Percentiles rank a stretch among this genome's conserved stretches.
These are phyloP conservation scores for Cercocebus atys DNA, from an alignment of 2,113 vertebrate genomes.

Conservation along the genomic window DNA sequence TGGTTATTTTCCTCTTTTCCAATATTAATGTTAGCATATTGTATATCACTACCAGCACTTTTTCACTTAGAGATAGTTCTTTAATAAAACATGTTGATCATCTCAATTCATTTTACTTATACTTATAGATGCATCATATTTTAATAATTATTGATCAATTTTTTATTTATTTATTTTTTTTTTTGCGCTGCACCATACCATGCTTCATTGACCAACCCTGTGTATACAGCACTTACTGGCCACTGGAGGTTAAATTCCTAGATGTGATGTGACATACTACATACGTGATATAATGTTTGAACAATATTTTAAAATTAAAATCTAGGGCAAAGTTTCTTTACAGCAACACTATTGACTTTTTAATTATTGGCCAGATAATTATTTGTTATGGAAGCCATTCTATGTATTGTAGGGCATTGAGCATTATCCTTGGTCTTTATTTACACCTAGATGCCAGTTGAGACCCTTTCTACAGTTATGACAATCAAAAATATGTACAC, in stretches of 20 bases:
- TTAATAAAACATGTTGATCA: neutral
- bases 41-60: neutral
- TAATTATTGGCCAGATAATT: neutral
- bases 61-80: neutral
- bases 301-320: neutral
- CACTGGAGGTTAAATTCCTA: neutral
- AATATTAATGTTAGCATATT: neutral
- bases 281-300: neutral
- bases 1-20: neutral
- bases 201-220: neutral
- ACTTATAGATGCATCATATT: neutral
- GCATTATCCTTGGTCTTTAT: neutral
- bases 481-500: neutral
- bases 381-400: neutral
- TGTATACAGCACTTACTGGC: neutral
- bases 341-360: neutral
- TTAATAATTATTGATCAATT: neutral
- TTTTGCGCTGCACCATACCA: neutral
- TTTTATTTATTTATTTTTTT: too few species aligned
- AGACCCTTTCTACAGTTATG: too few species aligned
- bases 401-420: neutral
- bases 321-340: neutral
- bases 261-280: neutral
- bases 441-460: too few species aligned
- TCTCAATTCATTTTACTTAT: neutral